Base-by-base conservation (phyloP, 2,888 invertebrate species). In the Merodon equestris region DNA sequence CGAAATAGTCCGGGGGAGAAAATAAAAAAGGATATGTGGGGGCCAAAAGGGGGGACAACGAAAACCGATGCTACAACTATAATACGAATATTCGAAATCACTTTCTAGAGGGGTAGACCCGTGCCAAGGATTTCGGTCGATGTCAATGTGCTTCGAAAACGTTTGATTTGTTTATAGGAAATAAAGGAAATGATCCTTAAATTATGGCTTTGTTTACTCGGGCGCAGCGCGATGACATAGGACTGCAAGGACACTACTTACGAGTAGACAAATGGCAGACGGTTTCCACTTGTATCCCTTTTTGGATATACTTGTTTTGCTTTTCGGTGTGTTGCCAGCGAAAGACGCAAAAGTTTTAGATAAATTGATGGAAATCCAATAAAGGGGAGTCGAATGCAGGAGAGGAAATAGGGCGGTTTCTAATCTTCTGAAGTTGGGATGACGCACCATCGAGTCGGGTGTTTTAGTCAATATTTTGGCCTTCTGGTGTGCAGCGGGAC, bases 121-220 rank as follows among this genome's bases (percentile, higher is more conserved):
- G n/a, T n/a, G n/a, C n/a, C n/a, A 3, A 3, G 45, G 15, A 53
- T 72, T 56, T 57, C 64, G 38, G 64, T 72, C 27, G 50, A 67
- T 34, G 67, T 57, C 67, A 51, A 67, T 50, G 54, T 64, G 47
- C 57, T 54, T 53, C 70, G 40, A 40, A 10, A 50, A 53, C 63
- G 71, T 64, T n/a, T 75, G 82, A 82, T 83, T 83, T 82, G 81
- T 81, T 79, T 83, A 74, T 82, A 68, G 81, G 72, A 76, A 72
- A 82, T 83, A 81, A 82, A 82, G 83, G 83, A 83, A 83, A 81
- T 83, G 83, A 82, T 74, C 82, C 83, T 82, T 83, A 82, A 83
- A 81, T 83, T 83, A 83, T 83, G 81, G 83, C 81, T 83, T 83
- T 83, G 83, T 83, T 83, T 83, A 83, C 57, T 67, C 74, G 70